Evolutionary conservation across 2,888 invertebrate genomes (phyloP).

Genomic region (Dryobota labecula): DNA sequence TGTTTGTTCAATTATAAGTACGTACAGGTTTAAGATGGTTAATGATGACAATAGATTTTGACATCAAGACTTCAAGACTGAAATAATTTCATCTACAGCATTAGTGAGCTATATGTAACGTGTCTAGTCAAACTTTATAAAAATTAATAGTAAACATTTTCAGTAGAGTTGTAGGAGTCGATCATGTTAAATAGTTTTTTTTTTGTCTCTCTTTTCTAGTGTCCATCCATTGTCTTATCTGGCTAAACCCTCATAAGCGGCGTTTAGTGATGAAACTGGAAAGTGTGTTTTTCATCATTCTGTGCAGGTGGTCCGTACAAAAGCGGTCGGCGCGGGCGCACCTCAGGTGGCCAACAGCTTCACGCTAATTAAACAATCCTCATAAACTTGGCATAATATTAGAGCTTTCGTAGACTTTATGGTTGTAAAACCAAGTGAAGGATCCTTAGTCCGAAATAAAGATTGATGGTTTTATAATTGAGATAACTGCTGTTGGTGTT

Average conservation of each 20-base stretch:
- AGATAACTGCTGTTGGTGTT: background rate
- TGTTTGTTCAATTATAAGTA: conserved; percentile 12
- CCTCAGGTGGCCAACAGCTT: background rate
- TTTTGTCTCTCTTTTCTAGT: background rate
- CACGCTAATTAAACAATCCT: conserved; percentile 30
- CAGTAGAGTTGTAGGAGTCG: background rate
- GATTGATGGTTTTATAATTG: conserved; percentile 2
- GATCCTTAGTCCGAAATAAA: background rate
- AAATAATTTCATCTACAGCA: background rate
- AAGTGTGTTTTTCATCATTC: background rate
- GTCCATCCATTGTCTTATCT: background rate
- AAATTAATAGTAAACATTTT: background rate
- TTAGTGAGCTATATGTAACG: background rate
- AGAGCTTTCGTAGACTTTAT: conserved; percentile 34
- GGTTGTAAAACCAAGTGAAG: conserved; percentile 13
- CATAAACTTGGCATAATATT: conserved; percentile 28
- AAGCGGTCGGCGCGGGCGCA: background rate
- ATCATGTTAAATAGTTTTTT: background rate
- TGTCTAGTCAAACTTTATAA: background rate
- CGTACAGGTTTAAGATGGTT: background rate
- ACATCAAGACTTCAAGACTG: background rate
- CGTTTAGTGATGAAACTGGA: background rate
- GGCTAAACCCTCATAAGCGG: too few relatives aligned
- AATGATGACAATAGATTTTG: conserved; percentile 8
- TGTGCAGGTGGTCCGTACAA: background rate